Percentiles rank a stretch among this genome's conserved stretches.
phyloP scores from a whole-genome alignment of 2,797 vertebrate genomes.

The Xerus rutilus region DNA sequence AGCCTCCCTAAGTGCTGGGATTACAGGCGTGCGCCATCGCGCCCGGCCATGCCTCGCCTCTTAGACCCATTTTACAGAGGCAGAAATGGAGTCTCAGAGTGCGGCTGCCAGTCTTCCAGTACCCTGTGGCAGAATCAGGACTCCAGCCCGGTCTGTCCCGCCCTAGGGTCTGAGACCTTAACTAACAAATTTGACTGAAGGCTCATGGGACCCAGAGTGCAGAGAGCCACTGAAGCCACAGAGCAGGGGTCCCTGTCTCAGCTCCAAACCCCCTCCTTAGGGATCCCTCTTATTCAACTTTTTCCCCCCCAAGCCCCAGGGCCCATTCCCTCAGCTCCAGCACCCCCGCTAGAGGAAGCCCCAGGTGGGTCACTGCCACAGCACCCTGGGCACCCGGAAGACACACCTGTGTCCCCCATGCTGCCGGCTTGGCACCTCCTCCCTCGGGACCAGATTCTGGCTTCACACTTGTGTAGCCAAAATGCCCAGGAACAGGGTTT shows the following conservation, averaged over 20 bases:
- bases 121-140: neutral
- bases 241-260: fast-evolving
- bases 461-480: neutral
- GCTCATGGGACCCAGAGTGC: too few relatives aligned
- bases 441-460: neutral
- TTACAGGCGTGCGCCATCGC: too few relatives aligned
- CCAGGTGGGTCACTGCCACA: fast-evolving
- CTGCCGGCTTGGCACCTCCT: neutral
- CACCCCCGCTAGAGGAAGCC: neutral
- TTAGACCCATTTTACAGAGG: neutral
- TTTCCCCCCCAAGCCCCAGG: neutral
- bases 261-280: fast-evolving
- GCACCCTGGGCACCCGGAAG: fast-evolving
- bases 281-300: neutral
- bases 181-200: neutral
- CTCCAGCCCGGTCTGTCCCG: neutral
- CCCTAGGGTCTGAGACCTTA: fast-evolving
- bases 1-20: too few relatives aligned
- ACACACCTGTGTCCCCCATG: fast-evolving
- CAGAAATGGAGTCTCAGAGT: neutral
- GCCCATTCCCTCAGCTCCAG: neutral
- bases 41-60: too few relatives aligned
- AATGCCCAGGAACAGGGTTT: neutral
- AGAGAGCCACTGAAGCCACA: fast-evolving
- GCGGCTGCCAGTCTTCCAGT: neutral